These are phyloP conservation scores for Allobates femoralis DNA, from an alignment of 2,797 vertebrate species.

Conservation along the genomic window DNA sequence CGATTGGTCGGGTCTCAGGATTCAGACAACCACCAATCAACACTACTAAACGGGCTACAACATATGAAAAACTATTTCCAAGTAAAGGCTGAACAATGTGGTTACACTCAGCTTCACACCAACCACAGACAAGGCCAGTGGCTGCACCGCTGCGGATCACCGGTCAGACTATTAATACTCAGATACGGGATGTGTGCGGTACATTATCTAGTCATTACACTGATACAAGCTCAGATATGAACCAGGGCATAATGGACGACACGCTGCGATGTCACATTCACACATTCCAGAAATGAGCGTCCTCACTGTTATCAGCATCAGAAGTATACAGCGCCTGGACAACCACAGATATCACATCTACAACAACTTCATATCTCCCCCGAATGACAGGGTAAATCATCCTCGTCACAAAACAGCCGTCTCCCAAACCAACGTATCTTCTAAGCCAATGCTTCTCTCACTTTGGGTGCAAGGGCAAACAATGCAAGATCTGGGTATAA, in stretches of 20 bases:
- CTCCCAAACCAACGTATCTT: not conserved
- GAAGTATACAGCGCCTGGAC: not conserved
- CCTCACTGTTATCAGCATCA: not conserved
- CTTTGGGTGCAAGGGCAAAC: not conserved
- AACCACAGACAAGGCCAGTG: not conserved
- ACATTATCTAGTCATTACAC: not conserved
- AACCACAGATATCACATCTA: slow-evolving; percentile 4
- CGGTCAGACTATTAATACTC: not conserved
- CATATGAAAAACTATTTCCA: no score
- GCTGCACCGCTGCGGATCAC: not conserved
- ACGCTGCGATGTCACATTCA: not conserved
- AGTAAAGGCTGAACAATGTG: no score
- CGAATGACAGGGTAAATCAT: not conserved
- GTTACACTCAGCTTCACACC: no score
- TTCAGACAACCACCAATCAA: no score
- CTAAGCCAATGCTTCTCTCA: slow-evolving; percentile 13
- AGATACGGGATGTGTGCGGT: not conserved
- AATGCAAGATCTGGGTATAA: not conserved
- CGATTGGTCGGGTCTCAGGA: no score
- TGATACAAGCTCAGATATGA: not conserved
- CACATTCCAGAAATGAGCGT: not conserved
- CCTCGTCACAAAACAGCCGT: slow-evolving; percentile 8
- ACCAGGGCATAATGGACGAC: not conserved
- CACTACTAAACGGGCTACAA: no score
- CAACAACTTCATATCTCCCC: not conserved